Conservation (phyloP, 2,888 invertebrate genomes). For the Bibio marci region DNA sequence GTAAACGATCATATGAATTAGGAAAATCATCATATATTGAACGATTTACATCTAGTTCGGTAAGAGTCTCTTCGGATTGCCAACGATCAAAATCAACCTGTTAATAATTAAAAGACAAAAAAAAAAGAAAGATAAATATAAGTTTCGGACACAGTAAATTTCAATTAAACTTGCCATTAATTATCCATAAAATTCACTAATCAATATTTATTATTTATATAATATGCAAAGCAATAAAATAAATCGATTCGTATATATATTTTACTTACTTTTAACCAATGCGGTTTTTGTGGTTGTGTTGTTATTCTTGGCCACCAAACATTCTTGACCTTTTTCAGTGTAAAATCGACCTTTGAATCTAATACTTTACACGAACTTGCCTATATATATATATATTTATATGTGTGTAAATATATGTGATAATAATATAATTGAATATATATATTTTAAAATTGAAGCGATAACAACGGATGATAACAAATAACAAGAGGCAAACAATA, state of each 20-base stretch:
- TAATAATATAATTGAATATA: neutral
- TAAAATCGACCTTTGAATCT: constrained; percentile 62
- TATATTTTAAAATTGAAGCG: neutral
- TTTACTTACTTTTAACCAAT: constrained; percentile 58
- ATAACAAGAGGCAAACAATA: neutral
- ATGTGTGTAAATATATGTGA: neutral
- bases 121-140: neutral
- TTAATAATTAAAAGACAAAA: constrained; percentile 4
- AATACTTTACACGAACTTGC: constrained; percentile 41
- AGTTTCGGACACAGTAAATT: neutral
- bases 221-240: too few species aligned
- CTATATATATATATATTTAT: constrained; percentile 19
- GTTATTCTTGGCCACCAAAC: constrained; percentile 77
- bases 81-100: constrained; percentile 82
- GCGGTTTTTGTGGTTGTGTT: constrained; percentile 64
- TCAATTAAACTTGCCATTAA: neutral
- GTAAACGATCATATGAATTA: constrained; percentile 51
- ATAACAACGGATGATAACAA: too few species aligned
- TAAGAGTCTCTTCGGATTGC: constrained; percentile 33
- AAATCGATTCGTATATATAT: neutral
- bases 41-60: constrained; percentile 44
- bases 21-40: constrained; percentile 60
- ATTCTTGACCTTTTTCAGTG: constrained; percentile 45
- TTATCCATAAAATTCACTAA: neutral
- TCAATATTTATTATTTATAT: neutral